A percentile compares a stretch with the other conserved stretches of the same genome.
These are phyloP conservation scores for Tachystola acroxantha DNA, from an alignment of 2,888 invertebrate species.

Conservation along the genomic window DNA sequence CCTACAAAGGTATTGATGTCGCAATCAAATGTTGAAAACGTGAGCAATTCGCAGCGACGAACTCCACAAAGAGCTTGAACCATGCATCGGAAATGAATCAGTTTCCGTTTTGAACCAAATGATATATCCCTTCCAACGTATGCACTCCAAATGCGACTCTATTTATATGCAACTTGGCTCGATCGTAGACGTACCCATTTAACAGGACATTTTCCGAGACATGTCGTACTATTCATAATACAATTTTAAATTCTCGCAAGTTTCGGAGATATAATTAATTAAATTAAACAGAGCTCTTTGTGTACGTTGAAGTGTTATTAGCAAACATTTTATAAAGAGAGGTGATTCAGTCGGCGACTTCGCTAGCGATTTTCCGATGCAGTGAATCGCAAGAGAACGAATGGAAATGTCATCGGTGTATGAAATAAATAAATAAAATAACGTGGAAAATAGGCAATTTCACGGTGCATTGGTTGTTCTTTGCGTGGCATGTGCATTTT, in stretches of 20 bases:
- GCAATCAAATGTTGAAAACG: conserved; percentile 73
- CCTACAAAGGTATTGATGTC: conserved; percentile 61
- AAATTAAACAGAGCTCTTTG: conserved; percentile 24
- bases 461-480: conserved; percentile 74
- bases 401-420: conserved; percentile 65
- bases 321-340: conserved; percentile 18
- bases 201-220: conserved; percentile 42
- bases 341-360: conserved; percentile 22
- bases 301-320: conserved; percentile 15
- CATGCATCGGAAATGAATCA: conserved; percentile 77
- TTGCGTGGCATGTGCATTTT: conserved; percentile 46
- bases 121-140: conserved; percentile 50
- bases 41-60: conserved; percentile 69
- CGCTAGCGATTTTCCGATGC: conserved; percentile 43
- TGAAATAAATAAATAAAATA: conserved; percentile 77
- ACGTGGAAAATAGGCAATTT: conserved; percentile 77
- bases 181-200: conserved; percentile 34
- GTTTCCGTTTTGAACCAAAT: conserved; percentile 70
- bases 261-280: conserved; percentile 44
- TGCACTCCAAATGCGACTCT: conserved; percentile 46
- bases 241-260: conserved; percentile 49
- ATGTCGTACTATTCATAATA: conserved; percentile 40
- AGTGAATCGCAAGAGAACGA: conserved; percentile 41
- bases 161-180: conserved; percentile 34
- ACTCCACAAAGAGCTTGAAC: conserved; percentile 73